Percentiles rank a stretch among this genome's conserved stretches.
phyloP scores from a whole-genome alignment of 2,888 invertebrate genomes.

The Drosophila imparisetae region DNA sequence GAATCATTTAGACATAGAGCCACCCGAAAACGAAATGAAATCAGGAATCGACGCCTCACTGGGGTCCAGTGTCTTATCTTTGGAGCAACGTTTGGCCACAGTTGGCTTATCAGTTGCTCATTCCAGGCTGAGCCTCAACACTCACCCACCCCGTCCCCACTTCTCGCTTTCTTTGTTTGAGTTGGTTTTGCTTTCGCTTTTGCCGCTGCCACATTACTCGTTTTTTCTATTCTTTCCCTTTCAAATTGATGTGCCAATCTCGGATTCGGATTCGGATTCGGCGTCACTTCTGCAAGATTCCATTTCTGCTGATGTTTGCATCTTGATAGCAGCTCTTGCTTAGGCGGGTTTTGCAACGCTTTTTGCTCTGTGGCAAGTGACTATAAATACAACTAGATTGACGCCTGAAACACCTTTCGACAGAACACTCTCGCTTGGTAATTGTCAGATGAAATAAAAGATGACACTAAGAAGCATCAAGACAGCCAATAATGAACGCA shows the following conservation, averaged over 20 bases:
- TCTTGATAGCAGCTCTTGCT: conserved; percentile 37
- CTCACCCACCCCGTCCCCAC: conserved; percentile 3
- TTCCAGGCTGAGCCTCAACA: not conserved
- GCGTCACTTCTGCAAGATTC: conserved; percentile 2
- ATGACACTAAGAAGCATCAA: conserved; percentile 29
- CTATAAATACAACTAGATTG: conserved; percentile 13
- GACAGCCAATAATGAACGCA: conserved; percentile 36
- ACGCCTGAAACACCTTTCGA: conserved; percentile 29
- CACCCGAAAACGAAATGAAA: conserved; percentile 58
- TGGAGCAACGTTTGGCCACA: conserved; percentile 40
- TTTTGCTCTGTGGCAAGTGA: conserved; percentile 1
- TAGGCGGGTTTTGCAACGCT: not conserved
- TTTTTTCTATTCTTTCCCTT: conserved; percentile 33
- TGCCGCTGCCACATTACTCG: conserved; percentile 12
- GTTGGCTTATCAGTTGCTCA: conserved; percentile 52
- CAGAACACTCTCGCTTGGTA: conserved; percentile 12
- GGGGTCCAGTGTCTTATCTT: conserved; percentile 43
- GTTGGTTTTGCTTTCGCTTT: conserved; percentile 38
- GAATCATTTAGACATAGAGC: conserved; percentile 57
- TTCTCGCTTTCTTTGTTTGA: conserved; percentile 47
- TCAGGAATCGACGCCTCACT: conserved; percentile 58
- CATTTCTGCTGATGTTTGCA: conserved; percentile 23
- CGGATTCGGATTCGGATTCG: conserved; percentile 10
- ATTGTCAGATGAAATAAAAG: conserved; percentile 22
- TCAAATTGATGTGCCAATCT: conserved; percentile 35